These are phyloP conservation scores for Aptenodytes forsteri DNA, from an alignment of 2,113 vertebrate genomes.

Conservation along the genomic window DNA sequence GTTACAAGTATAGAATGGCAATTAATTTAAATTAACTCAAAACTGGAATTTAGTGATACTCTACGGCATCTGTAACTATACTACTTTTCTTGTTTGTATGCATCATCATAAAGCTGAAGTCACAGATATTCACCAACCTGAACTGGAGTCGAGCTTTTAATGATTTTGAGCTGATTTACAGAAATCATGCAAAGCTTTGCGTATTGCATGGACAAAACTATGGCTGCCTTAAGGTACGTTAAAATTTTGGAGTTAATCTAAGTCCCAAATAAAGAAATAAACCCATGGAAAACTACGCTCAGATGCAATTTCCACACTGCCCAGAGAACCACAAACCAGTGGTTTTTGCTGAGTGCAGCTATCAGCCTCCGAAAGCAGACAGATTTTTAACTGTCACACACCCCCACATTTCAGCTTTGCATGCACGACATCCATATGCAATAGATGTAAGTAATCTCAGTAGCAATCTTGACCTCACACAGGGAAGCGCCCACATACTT, in stretches of 20 bases:
- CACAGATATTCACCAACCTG: neutral
- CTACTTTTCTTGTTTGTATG: neutral
- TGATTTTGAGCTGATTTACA: neutral
- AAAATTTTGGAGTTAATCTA: neutral
- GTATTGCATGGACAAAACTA: neutral
- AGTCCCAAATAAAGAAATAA: neutral
- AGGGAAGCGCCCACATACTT: constrained; percentile 58
- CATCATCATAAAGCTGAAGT: neutral
- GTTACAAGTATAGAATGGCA: neutral
- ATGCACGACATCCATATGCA: constrained; percentile 21
- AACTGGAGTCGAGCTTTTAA: neutral
- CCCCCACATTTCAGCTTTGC: constrained; percentile 39
- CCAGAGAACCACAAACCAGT: constrained; percentile 28
- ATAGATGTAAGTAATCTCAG: constrained; percentile 27
- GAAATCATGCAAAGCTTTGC: neutral
- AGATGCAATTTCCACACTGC: neutral
- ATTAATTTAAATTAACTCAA: neutral
- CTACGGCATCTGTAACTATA: neutral
- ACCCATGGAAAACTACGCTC: neutral
- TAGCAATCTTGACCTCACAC: constrained; percentile 50
- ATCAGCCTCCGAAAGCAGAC: constrained; percentile 28
- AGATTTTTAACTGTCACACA: constrained; percentile 58
- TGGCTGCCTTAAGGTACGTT: neutral
- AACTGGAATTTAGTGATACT: neutral
- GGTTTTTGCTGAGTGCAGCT: neutral